Conservation (phyloP, 1,140 invertebrate species). For the Leptonema lineaticorne region DNA sequence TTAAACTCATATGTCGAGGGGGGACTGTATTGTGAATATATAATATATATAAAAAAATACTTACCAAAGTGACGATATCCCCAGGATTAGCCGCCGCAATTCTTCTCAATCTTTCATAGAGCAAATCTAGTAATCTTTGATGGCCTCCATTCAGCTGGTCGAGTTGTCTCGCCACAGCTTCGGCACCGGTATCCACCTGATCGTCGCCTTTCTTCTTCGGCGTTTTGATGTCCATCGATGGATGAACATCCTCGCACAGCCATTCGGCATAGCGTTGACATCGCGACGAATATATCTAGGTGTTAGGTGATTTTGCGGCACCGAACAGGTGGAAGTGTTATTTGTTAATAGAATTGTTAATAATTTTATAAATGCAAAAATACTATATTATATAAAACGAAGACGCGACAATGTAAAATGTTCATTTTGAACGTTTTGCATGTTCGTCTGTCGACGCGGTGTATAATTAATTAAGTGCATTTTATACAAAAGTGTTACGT, state of each 20-base stretch:
- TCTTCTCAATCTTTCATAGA: conserved; percentile 66
- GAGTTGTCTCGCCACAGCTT: conserved; percentile 80
- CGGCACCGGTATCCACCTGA: conserved; percentile 63
- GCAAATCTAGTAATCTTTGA: conserved; percentile 69
- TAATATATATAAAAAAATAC: conserved; percentile 46
- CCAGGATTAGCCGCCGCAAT: conserved; percentile 60
- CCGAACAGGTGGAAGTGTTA: conserved; percentile 18
- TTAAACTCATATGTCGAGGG: too few species aligned
- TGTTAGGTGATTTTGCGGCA: conserved; percentile 35
- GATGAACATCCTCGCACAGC: conserved; percentile 83
- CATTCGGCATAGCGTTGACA: conserved; percentile 87
- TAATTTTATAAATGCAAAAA: conserved; percentile 7
- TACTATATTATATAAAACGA: neutral
- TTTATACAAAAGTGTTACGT: conserved; percentile 5
- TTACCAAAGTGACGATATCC: conserved; percentile 68
- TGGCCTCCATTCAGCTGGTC: conserved; percentile 84
- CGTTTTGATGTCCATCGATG: conserved; percentile 68
- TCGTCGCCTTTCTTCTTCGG: conserved; percentile 48
- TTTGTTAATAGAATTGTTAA: conserved; percentile 20
- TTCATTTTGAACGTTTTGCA: neutral
- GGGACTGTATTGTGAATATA: too few species aligned
- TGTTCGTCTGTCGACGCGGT: neutral
- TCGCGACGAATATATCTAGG: conserved; percentile 85
- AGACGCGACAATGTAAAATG: neutral
- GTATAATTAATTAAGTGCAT: conserved; percentile 17